Percentiles rank a stretch among this genome's conserved stretches.
Evolutionary conservation across 2,113 vertebrate genomes (phyloP).

Genomic region (Typhlomys cinereus): DNA sequence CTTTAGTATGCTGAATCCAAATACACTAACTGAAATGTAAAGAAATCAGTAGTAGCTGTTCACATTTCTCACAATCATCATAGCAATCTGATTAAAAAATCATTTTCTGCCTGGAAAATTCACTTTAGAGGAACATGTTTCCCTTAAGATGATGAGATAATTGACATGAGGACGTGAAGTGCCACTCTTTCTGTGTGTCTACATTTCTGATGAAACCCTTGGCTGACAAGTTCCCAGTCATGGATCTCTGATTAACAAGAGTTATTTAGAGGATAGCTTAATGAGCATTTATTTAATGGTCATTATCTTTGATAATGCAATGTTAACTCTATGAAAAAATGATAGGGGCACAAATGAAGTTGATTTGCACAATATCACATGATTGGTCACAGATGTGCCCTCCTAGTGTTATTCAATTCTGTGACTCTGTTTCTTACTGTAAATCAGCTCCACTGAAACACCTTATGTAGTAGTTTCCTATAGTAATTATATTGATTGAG

Average conservation of each 20-base stretch:
- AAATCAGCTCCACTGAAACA: neutral
- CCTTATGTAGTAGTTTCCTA: neutral
- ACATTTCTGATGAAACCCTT: neutral
- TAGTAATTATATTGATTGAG: neutral
- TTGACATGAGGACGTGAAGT: neutral
- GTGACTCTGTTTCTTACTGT: neutral
- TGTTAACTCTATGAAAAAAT: neutral
- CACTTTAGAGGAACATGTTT: neutral
- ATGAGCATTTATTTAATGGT: no score
- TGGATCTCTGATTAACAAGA: neutral
- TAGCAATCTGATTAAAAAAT: no score
- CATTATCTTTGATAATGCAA: no score
- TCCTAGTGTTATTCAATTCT: neutral
- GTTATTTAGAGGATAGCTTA: no score
- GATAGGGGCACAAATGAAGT: neutral
- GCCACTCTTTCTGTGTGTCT: neutral
- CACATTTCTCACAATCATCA: neutral
- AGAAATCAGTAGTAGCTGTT: neutral
- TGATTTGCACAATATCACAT: fast-evolving
- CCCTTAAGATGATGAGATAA: neutral
- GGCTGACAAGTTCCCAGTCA: neutral
- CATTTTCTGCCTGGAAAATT: neutral
- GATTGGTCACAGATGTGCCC: neutral
- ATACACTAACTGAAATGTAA: neutral
- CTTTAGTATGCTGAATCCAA: no score